phyloP scores from a whole-genome alignment of 1,140 invertebrate genomes.

The Paramacrobiotus metropolitanus region DNA sequence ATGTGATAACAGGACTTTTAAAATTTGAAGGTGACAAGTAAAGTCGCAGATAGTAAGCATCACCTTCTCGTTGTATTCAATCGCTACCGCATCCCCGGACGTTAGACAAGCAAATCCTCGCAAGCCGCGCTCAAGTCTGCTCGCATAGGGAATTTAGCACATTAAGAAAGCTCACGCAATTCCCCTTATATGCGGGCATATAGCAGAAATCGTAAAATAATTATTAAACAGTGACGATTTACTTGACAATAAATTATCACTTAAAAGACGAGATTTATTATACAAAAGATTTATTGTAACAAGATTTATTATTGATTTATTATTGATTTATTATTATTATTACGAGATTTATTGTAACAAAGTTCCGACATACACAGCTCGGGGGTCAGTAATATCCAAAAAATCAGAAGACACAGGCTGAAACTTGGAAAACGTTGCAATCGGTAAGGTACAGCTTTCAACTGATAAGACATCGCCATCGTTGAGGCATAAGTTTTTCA shows the following conservation, averaged over 20 bases:
- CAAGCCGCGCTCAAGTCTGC: conserved; percentile 63
- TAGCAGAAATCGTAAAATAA: too few species aligned
- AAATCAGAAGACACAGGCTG: conserved; percentile 90
- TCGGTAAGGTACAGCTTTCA: conserved; percentile 72
- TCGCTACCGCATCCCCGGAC: conserved; percentile 82
- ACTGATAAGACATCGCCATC: conserved; percentile 76
- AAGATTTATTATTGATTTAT: too few species aligned
- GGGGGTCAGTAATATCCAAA: conserved; percentile 91
- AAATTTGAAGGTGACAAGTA: not conserved
- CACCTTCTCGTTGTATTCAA: conserved; percentile 74
- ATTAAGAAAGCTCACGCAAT: not conserved
- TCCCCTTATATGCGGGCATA: too few species aligned
- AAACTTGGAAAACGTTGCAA: conserved; percentile 91
- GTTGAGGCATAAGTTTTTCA: conserved; percentile 74
- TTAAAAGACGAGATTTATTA: not conserved
- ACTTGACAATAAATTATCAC: too few species aligned
- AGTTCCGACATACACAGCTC: conserved; percentile 27
- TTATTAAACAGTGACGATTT: too few species aligned
- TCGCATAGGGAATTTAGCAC: not conserved
- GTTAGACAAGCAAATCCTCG: conserved; percentile 92
- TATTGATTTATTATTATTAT: too few species aligned
- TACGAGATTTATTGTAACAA: too few species aligned
- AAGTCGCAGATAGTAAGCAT: not conserved
- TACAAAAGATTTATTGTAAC: not conserved
- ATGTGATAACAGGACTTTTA: not conserved